These are phyloP conservation scores for Anas bahamensis DNA, from an alignment of 2,797 vertebrate genomes.

Conservation along the genomic window DNA sequence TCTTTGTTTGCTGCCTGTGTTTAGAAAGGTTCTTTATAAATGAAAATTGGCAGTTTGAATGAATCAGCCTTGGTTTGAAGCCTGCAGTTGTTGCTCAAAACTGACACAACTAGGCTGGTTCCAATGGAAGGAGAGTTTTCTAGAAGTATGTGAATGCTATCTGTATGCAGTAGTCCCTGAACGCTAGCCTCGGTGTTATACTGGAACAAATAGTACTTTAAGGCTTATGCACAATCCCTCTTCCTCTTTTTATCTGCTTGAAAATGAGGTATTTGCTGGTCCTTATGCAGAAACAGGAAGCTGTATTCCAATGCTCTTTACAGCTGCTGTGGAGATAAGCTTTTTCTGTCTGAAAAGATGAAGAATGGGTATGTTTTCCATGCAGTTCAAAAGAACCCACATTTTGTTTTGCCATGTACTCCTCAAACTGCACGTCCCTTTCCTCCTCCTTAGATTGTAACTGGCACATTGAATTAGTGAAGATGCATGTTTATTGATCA, in stretches of 20 bases:
- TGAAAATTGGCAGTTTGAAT: background rate
- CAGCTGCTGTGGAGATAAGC: background rate
- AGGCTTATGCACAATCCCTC: no score
- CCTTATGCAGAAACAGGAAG: background rate
- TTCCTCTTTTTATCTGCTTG: background rate
- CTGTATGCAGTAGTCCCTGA: background rate
- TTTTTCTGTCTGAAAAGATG: background rate
- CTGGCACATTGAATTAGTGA: background rate
- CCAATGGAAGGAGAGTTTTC: background rate
- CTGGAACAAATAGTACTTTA: background rate
- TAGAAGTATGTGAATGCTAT: background rate
- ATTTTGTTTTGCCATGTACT: background rate
- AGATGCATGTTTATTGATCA: background rate
- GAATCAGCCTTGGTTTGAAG: background rate
- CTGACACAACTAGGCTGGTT: background rate
- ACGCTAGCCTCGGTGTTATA: background rate
- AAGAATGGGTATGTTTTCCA: background rate
- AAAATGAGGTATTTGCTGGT: background rate
- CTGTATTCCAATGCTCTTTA: background rate
- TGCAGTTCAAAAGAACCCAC: background rate
- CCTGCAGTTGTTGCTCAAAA: background rate
- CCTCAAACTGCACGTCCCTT: background rate
- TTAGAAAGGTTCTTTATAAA: background rate
- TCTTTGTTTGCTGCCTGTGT: background rate
- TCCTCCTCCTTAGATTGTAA: background rate